A percentile compares a stretch with the other conserved stretches of the same genome.
phyloP scores from a whole-genome alignment of 2,113 vertebrate species.

The Onychostruthus taczanowskii region DNA sequence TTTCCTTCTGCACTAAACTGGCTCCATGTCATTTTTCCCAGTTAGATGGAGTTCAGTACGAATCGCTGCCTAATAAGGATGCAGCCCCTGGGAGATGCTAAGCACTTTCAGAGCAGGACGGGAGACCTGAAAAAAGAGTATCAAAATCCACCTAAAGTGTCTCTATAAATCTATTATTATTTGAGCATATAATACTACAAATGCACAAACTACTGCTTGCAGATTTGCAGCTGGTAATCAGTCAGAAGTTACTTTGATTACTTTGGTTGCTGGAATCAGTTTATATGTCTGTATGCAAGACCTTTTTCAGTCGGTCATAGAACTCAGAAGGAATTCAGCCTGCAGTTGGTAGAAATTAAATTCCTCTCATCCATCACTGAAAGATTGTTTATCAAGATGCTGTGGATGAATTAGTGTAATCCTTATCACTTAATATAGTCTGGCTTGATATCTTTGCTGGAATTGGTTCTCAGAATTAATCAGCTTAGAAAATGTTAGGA shows the following conservation, averaged over 20 bases:
- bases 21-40: neutral
- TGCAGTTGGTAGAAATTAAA: slow-evolving; percentile 22
- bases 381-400: slow-evolving; percentile 62
- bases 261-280: neutral
- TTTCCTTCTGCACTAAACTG: neutral
- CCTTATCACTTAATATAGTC: slow-evolving; percentile 47
- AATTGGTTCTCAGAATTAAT: slow-evolving; percentile 65
- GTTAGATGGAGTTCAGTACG: neutral
- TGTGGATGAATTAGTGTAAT: slow-evolving; percentile 53
- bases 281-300: neutral
- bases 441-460: slow-evolving; percentile 14
- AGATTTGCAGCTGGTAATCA: neutral
- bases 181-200: neutral
- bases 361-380: slow-evolving; percentile 29
- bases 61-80: neutral
- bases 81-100: neutral
- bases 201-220: neutral
- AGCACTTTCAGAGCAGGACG: neutral
- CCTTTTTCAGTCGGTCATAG: neutral
- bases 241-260: neutral
- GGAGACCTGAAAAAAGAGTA: neutral
- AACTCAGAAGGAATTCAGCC: neutral
- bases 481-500: slow-evolving; percentile 50
- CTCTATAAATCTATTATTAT: neutral
- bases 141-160: neutral